These are phyloP conservation scores for Ictidomys tridecemlineatus DNA, from an alignment of 2,113 vertebrate genomes.

Conservation along the genomic window DNA sequence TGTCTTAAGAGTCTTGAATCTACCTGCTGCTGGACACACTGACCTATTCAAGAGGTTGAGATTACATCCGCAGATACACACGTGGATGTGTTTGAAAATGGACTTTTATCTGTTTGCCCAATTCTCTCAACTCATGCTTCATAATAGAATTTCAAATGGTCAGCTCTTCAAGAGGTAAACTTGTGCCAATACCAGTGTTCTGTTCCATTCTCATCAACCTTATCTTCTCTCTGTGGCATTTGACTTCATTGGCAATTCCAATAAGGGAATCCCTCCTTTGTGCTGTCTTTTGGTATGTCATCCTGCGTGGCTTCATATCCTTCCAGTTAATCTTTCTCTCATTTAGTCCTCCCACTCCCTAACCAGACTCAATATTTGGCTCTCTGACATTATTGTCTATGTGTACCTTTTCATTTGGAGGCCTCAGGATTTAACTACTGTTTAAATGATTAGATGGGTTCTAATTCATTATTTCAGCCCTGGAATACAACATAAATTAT, in stretches of 20 bases:
- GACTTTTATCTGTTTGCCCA: neutral
- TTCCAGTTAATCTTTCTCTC: neutral
- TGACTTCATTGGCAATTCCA: neutral
- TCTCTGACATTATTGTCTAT: neutral
- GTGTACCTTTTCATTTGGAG: slow-evolving; percentile 13
- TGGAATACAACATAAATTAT: slow-evolving; percentile 14
- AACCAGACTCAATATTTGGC: neutral
- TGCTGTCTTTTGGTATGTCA: neutral
- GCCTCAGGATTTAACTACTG: neutral
- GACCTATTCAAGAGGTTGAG: neutral
- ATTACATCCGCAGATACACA: neutral
- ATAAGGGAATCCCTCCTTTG: neutral
- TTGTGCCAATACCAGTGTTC: neutral
- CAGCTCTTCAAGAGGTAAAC: neutral
- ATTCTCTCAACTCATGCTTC: neutral
- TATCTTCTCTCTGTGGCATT: neutral
- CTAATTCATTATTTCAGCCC: slow-evolving; percentile 17
- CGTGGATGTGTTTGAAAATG: neutral
- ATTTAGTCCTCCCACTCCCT: neutral
- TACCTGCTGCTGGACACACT: neutral
- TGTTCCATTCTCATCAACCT: neutral
- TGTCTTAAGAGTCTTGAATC: neutral
- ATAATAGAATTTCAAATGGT: neutral
- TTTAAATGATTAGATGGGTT: neutral
- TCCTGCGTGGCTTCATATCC: neutral